These are phyloP conservation scores for Notothenia rossii DNA, from an alignment of 2,113 vertebrate genomes.

Conservation along the genomic window DNA sequence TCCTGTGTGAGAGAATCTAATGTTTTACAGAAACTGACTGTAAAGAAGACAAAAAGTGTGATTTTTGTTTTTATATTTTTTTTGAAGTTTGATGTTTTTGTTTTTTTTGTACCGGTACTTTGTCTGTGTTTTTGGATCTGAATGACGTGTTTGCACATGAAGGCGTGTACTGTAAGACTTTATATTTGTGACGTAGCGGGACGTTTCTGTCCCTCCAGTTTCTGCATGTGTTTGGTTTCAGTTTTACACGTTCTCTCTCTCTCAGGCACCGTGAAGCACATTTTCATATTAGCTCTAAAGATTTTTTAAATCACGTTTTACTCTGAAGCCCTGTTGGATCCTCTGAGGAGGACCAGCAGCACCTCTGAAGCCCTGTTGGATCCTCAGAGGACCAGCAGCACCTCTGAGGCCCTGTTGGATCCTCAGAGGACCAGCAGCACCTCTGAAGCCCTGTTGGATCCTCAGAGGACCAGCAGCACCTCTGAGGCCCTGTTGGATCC, in stretches of 20 bases:
- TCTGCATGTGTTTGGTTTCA: slow-evolving; percentile 45
- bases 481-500: too few species aligned
- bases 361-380: too few species aligned
- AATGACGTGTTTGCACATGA: slow-evolving; percentile 69
- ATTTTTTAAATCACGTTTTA: neutral
- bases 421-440: too few species aligned
- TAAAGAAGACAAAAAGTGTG: neutral
- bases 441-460: too few species aligned
- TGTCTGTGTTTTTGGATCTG: slow-evolving; percentile 49
- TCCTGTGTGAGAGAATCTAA: too few species aligned
- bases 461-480: too few species aligned
- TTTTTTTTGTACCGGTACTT: slow-evolving; percentile 55
- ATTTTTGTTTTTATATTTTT: slow-evolving; percentile 24
- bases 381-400: too few species aligned
- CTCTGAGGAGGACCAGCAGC: too few species aligned
- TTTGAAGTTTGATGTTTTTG: slow-evolving; percentile 16
- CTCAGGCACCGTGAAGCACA: slow-evolving; percentile 47
- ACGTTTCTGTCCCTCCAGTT: slow-evolving; percentile 19
- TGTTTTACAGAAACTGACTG: neutral
- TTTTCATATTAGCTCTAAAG: slow-evolving; percentile 21
- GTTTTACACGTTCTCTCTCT: too few species aligned
- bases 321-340: too few species aligned
- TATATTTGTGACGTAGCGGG: slow-evolving; percentile 20
- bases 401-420: too few species aligned
- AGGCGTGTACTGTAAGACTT: slow-evolving; percentile 72